Conservation (phyloP, 2,797 vertebrate species). For the Oryzias sinensis region DNA sequence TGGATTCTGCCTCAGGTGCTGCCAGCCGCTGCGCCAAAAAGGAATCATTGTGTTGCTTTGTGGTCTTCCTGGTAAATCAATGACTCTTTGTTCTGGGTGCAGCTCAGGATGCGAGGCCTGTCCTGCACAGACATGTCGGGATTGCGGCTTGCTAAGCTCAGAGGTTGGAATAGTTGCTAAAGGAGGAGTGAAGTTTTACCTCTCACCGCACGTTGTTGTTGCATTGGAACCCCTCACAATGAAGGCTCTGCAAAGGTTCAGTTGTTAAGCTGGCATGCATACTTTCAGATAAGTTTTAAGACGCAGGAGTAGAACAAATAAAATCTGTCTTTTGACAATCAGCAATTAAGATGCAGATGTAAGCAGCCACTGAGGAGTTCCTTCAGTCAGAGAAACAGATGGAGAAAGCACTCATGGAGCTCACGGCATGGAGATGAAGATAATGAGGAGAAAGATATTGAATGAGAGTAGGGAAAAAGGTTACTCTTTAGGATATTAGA, state of each 20-base stretch:
- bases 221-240: too few species aligned
- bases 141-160: constrained; percentile 34
- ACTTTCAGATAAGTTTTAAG: too few species aligned
- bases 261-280: not conserved
- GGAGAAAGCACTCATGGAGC: constrained; percentile 19
- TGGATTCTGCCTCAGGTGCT: constrained; percentile 62
- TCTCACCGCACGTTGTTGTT: constrained; percentile 12
- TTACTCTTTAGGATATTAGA: constrained; percentile 48
- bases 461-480: not conserved
- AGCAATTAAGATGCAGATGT: constrained; percentile 65
- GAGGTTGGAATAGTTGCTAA: constrained; percentile 26
- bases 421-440: constrained; percentile 19
- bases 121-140: constrained; percentile 34
- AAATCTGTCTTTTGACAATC: constrained; percentile 49
- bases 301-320: not conserved
- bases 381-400: constrained; percentile 10
- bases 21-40: constrained; percentile 66
- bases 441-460: constrained; percentile 12
- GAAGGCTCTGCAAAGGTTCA: constrained; percentile 9
- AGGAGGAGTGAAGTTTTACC: constrained; percentile 25
- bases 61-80: constrained; percentile 59
- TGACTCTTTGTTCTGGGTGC: constrained; percentile 65
- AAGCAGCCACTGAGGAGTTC: constrained; percentile 58
- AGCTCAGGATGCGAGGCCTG: constrained; percentile 33
- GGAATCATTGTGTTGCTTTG: constrained; percentile 73